Conservation (phyloP, 2,113 vertebrate species). For the Brachypodius melanocephalos region DNA sequence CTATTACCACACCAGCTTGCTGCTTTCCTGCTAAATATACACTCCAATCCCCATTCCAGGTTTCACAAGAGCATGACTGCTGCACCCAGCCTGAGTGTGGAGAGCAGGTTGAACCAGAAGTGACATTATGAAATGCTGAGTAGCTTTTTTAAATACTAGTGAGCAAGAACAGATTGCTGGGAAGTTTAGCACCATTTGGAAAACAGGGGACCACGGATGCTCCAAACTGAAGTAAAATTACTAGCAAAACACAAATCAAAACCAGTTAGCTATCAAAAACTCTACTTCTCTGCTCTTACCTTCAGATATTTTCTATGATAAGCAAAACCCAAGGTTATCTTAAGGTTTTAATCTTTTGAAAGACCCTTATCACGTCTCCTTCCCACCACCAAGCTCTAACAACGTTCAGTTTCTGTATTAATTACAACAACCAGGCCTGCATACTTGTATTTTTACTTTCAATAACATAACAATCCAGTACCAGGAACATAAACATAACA, state of each 20-base stretch:
- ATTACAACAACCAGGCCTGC: not conserved
- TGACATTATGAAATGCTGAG: not conserved
- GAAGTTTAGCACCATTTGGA: not conserved
- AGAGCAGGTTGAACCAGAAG: slow-evolving; percentile 13
- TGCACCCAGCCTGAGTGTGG: not conserved
- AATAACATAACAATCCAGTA: not conserved
- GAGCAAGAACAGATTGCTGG: not conserved
- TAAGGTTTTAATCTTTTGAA: not conserved
- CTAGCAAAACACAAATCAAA: not conserved
- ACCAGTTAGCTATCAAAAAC: not conserved
- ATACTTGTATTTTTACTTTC: not conserved
- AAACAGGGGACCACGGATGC: accelerated
- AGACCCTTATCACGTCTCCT: not conserved
- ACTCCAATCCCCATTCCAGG: not conserved
- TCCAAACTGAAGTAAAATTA: not conserved
- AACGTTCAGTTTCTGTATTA: not conserved
- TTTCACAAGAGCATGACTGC: not conserved
- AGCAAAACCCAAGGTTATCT: not conserved
- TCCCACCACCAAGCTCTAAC: not conserved
- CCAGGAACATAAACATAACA: not conserved
- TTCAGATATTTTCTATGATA: not conserved
- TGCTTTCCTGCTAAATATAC: not conserved
- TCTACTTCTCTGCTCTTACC: not conserved
- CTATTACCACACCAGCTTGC: not conserved
- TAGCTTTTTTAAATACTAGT: not conserved